Conservation (phyloP, 2,797 vertebrate genomes). For the Tokudaia muenninki region DNA sequence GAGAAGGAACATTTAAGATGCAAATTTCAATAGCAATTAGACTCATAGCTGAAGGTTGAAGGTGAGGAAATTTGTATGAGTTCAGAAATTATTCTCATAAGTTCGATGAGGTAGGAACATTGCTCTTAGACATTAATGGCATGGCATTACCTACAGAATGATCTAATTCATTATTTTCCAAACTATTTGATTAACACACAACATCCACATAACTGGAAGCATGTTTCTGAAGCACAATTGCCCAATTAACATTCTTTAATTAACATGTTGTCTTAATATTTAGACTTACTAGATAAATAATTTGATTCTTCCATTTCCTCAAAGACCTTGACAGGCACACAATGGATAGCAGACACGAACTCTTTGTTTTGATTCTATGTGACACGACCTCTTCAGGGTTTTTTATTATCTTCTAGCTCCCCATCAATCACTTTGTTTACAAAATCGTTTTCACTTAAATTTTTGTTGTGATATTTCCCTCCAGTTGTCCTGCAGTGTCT, state of each 20-base stretch:
- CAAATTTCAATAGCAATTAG: conserved; percentile 2
- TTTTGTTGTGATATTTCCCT: conserved; percentile 14
- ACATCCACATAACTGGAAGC: conserved; percentile 60
- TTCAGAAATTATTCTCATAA: conserved; percentile 52
- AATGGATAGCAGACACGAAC: conserved; percentile 61
- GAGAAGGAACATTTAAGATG: conserved; percentile 62
- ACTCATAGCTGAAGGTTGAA: neutral
- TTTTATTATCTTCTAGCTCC: conserved; percentile 63
- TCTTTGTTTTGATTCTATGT: conserved; percentile 19
- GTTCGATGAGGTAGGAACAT: neutral
- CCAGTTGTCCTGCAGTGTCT: neutral
- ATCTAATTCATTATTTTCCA: conserved; percentile 70
- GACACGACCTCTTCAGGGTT: conserved; percentile 50
- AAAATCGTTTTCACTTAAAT: conserved; percentile 56
- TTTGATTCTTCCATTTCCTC: conserved; percentile 66
- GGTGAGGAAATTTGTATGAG: conserved; percentile 20
- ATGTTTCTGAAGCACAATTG: conserved; percentile 46
- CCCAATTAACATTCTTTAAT: conserved; percentile 72
- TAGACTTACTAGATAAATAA: conserved; percentile 69
- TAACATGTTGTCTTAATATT: conserved; percentile 75
- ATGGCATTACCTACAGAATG: conserved; percentile 55
- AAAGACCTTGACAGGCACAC: conserved; percentile 60
- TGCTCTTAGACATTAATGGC: neutral
- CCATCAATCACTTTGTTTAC: conserved; percentile 63
- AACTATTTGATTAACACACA: conserved; percentile 71